A percentile compares a stretch with the other conserved stretches of the same genome.
These are phyloP conservation scores for Chymomyza procnemis DNA, from an alignment of 2,888 invertebrate species.

Conservation along the genomic window DNA sequence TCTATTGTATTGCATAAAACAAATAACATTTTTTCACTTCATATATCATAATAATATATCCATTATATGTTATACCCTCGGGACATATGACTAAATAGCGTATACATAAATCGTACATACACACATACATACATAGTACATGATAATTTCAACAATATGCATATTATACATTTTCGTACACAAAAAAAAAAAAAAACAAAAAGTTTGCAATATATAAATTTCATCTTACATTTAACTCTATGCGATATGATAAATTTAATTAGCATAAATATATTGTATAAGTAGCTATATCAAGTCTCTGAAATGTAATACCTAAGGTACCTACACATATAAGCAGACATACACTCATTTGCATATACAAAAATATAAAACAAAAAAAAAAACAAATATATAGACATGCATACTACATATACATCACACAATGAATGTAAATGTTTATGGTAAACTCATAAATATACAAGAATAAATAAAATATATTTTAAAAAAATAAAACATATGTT, in stretches of 20 bases:
- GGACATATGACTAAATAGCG: background rate
- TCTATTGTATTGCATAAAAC: background rate
- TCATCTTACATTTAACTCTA: background rate
- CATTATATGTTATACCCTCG: background rate
- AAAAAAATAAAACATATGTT: conserved; percentile 25
- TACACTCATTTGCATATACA: conserved; percentile 57
- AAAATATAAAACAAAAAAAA: too few species aligned
- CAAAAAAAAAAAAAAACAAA: too few species aligned
- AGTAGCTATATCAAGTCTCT: conserved; percentile 57
- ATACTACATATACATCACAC: background rate
- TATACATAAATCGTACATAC: background rate
- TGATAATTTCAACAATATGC: background rate
- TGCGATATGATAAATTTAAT: background rate
- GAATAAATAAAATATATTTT: conserved; percentile 68
- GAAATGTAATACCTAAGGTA: conserved; percentile 68
- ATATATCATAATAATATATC: background rate
- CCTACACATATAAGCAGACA: conserved; percentile 69
- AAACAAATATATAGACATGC: conserved; percentile 18
- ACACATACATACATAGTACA: background rate
- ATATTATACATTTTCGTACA: background rate
- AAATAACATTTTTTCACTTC: background rate
- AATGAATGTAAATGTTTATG: conserved; percentile 51
- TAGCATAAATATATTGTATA: conserved; percentile 21
- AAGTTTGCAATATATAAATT: background rate
- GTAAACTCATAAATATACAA: conserved; percentile 36